phyloP scores from a whole-genome alignment of 2,888 invertebrate genomes.

The Caradrina kadenii region DNA sequence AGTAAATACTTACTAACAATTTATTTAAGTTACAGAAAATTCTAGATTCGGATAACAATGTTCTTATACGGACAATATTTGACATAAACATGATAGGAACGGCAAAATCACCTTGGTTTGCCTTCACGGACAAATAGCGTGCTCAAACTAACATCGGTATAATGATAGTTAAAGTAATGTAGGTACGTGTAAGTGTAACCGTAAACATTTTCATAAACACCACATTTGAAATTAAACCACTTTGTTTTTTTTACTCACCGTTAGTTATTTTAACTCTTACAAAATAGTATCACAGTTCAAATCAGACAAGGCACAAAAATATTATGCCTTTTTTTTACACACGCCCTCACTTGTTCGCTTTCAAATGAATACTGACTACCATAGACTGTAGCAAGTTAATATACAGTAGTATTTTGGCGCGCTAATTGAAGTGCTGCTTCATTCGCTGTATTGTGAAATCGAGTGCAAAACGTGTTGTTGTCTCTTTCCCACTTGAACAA shows the following conservation, averaged over 20 bases:
- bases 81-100: constrained; percentile 9
- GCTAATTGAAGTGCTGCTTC: constrained; percentile 50
- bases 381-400: constrained; percentile 30
- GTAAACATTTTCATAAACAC: constrained; percentile 10
- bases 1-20: too few species aligned
- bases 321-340: constrained; percentile 34
- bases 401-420: constrained; percentile 46
- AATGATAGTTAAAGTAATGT: neutral
- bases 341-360: constrained; percentile 39
- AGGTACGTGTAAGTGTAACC: constrained; percentile 13
- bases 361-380: constrained; percentile 52
- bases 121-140: constrained; percentile 42
- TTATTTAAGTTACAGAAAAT: neutral
- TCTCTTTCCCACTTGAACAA: constrained; percentile 28
- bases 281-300: constrained; percentile 68
- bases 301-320: constrained; percentile 41
- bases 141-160: constrained; percentile 29
- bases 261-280: constrained; percentile 49
- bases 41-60: neutral
- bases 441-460: constrained; percentile 24
- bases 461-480: constrained; percentile 29
- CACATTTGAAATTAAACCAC: constrained; percentile 16
- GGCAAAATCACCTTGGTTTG: constrained; percentile 37
- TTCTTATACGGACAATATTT: constrained; percentile 1
- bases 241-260: constrained; percentile 58